These are phyloP conservation scores for Dasyurus viverrinus DNA, from an alignment of 2,113 vertebrate species.

Conservation along the genomic window DNA sequence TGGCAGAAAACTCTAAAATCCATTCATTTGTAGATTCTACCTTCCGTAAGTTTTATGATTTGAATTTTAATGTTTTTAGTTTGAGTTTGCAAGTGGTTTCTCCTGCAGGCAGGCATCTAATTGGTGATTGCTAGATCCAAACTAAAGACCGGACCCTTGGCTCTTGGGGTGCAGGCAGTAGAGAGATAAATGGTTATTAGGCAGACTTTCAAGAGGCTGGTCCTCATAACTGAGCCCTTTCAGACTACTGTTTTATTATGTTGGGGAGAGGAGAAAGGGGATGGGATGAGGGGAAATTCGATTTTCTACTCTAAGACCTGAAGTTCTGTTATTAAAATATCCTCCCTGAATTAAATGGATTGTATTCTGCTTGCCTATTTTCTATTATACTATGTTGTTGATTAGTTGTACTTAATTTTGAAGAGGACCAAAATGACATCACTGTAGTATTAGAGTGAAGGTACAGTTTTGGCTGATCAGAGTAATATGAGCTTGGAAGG, in stretches of 20 bases:
- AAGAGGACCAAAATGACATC: too few relatives aligned
- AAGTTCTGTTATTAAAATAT: not conserved
- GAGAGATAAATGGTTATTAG: not conserved
- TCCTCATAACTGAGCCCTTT: not conserved
- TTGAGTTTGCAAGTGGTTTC: not conserved
- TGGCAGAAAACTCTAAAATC: not conserved
- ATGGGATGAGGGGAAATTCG: not conserved
- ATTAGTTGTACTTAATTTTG: too few relatives aligned
- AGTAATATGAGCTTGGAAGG: not conserved
- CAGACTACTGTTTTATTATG: not conserved
- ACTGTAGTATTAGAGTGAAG: too few relatives aligned
- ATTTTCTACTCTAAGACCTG: not conserved
- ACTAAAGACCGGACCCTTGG: not conserved
- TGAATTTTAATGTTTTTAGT: not conserved
- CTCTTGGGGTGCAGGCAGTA: not conserved
- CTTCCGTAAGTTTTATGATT: not conserved
- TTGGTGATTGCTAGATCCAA: not conserved
- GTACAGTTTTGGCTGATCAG: not conserved
- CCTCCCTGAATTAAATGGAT: not conserved
- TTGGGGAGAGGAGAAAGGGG: not conserved
- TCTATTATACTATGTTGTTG: not conserved
- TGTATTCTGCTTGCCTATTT: not conserved
- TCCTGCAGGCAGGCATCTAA: not conserved
- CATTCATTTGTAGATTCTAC: not conserved
- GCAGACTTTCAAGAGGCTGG: not conserved